Percentiles rank a stretch among this genome's conserved stretches.
These are phyloP conservation scores for Zaprionus davidi DNA, from an alignment of 1,140 invertebrate genomes.

Conservation along the genomic window DNA sequence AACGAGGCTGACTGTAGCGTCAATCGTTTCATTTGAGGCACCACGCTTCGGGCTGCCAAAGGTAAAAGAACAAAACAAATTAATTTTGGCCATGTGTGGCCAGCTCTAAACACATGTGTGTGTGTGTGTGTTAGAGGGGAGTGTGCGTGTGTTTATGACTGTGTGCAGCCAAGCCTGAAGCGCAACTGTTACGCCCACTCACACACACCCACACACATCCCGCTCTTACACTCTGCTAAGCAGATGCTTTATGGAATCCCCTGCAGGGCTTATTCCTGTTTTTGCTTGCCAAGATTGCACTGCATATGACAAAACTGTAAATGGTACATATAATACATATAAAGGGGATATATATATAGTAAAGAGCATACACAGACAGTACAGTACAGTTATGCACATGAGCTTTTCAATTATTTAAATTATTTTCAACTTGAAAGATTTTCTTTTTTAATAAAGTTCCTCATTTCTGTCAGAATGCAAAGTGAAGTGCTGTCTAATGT, in stretches of 20 bases:
- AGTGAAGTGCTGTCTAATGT: background rate
- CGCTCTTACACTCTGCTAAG: constrained; percentile 29
- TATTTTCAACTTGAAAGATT: constrained; percentile 3
- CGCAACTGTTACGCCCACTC: constrained; percentile 30
- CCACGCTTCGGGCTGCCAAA: constrained; percentile 52
- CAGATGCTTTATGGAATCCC: constrained; percentile 42
- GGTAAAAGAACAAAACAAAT: constrained; percentile 77
- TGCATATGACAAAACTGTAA: constrained; percentile 3
- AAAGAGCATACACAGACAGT: background rate
- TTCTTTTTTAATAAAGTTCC: constrained; percentile 1
- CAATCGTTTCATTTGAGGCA: constrained; percentile 65
- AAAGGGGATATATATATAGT: background rate
- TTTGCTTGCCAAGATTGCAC: background rate
- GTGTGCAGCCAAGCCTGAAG: constrained; percentile 28
- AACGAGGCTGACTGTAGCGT: constrained; percentile 54
- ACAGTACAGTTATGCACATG: constrained; percentile 5
- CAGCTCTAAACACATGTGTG: constrained; percentile 26
- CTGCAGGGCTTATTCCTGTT: constrained; percentile 39
- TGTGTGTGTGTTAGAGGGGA: constrained; percentile 17
- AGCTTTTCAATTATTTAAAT: constrained; percentile 5
- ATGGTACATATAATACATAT: background rate
- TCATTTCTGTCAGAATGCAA: background rate
- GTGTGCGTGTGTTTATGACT: constrained; percentile 40
- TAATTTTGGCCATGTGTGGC: constrained; percentile 63
- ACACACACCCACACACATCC: constrained; percentile 6